phyloP scores from a whole-genome alignment of 37 sponge, comb jelly and placozoan species.

The Tethya wilhelma region DNA sequence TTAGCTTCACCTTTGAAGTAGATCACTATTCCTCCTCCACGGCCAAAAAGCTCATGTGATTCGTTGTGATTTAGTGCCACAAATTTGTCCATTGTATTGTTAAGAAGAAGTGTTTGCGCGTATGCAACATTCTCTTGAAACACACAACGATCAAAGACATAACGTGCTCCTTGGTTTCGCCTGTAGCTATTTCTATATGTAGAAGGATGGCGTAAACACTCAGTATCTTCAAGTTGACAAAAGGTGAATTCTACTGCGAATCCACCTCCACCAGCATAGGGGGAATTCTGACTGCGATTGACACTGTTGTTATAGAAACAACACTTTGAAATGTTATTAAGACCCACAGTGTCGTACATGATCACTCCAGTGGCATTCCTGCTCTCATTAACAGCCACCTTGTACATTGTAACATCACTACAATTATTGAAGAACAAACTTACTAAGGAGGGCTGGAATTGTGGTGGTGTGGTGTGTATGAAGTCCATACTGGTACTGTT shows the following conservation, averaged over 20 bases:
- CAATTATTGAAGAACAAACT: not conserved
- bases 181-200: not conserved
- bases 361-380: slow-evolving; percentile 38
- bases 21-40: slow-evolving; percentile 75
- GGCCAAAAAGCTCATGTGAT: slow-evolving; percentile 59
- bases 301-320: too few species aligned
- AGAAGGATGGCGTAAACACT: not conserved
- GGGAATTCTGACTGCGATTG: not conserved
- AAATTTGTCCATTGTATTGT: not conserved
- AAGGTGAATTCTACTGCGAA: slow-evolving; percentile 70
- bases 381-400: not conserved
- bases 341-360: slow-evolving; percentile 53
- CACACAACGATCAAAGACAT: not conserved
- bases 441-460: not conserved
- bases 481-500: not conserved
- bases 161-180: slow-evolving; percentile 3
- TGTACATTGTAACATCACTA: not conserved
- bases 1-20: slow-evolving; percentile 60
- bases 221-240: slow-evolving; percentile 23
- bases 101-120: not conserved
- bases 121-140: slow-evolving; percentile 43
- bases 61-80: slow-evolving; percentile 21
- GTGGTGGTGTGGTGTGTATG: not conserved
- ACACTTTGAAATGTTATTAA: slow-evolving; percentile 5
- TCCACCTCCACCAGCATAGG: slow-evolving; percentile 59